These are phyloP conservation scores for Trissoscelio sp. DNA, from an alignment of 2,888 invertebrate genomes.

Conservation along the genomic window DNA sequence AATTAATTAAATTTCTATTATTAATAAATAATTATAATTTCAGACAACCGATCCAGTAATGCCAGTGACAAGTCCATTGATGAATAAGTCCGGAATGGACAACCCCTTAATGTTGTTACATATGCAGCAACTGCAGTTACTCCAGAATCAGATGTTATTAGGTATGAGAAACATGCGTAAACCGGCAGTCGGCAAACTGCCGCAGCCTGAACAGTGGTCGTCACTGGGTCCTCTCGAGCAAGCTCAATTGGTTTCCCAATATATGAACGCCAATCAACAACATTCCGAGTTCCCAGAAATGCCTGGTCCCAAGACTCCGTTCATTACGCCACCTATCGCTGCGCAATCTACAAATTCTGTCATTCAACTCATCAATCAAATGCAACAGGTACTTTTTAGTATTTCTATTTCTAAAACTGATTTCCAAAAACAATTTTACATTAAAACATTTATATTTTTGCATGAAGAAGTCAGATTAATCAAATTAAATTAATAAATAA, in stretches of 20 bases:
- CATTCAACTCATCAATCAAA: slow-evolving; percentile 85
- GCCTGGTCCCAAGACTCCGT: slow-evolving; percentile 77
- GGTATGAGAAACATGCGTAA: slow-evolving; percentile 77
- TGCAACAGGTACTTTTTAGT: slow-evolving; percentile 83
- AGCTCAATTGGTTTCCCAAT: slow-evolving; percentile 84
- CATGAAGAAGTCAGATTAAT: too few relatives aligned
- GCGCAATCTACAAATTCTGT: slow-evolving; percentile 84
- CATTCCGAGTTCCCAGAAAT: slow-evolving; percentile 81
- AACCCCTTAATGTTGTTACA: slow-evolving; percentile 77
- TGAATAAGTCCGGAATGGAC: slow-evolving; percentile 76
- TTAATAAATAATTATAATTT: too few relatives aligned
- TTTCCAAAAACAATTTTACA: too few relatives aligned
- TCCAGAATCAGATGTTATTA: slow-evolving; percentile 83
- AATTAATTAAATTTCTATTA: too few relatives aligned
- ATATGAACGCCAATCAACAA: slow-evolving; percentile 79
- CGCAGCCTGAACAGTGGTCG: slow-evolving; percentile 84
- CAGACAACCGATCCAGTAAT: slow-evolving; percentile 77
- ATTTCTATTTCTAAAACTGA: neutral
- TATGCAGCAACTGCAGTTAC: slow-evolving; percentile 83
- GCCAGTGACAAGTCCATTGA: slow-evolving; percentile 75
- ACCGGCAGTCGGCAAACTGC: slow-evolving; percentile 81
- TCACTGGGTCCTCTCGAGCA: slow-evolving; percentile 84
- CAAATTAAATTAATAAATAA: too few relatives aligned
- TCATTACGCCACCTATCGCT: slow-evolving; percentile 77
- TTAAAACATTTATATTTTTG: neutral